Base-by-base conservation (phyloP, 1,140 invertebrate species). In the Schlechtendalia chinensis region DNA sequence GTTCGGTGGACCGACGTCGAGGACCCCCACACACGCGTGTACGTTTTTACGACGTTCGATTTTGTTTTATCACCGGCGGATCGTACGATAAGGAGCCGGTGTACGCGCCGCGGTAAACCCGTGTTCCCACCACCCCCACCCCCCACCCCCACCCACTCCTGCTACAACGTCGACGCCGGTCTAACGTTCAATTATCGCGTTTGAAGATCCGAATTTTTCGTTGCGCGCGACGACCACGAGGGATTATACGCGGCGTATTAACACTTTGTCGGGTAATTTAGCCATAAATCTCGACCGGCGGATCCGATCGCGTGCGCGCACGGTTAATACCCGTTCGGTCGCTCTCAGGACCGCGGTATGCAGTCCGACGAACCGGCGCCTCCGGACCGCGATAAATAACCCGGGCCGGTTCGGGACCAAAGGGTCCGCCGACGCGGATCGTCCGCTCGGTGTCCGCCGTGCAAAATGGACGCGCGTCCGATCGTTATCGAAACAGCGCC, bases 181-280 rank as follows among this genome's bases (percentile, higher is more conserved):
- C 12, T 32, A 5, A 14, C 10, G 63, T 61, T 17, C n/a, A 22
- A 39, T 4, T 39, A 39, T 39, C 24, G 24, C 17, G 24, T 61
- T 8, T 27, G 27, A 29, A 29, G 24, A 65, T 22, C 10, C 29
- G 63, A 65, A 65, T 39, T 11, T 0, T 8, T 24, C n/a, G 17
- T 6, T 39, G 8, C 32, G 8, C 32, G 32, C 32, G 32, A 39
- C 39, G 19, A 39, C 10, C 17, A 10, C 19, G 61, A 65, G 65
- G 17, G 65, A 67, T 67, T 67, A 67, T n/a, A 47, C n/a, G n/a
- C 39, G 12, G 6, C 14, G 17, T 71, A 71, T 71, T 71, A 71
- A 71, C 67, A 69, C 67, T 71, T 71, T 71, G 67, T 71, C 47
- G 47, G 50, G 67, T 71, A 71, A 71, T 71, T 71, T 71, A 71